Evolutionary conservation across 2,888 invertebrate species (phyloP), one percentile per base, ranked within the genome.

Genomic region (Athalia cordata): DNA sequence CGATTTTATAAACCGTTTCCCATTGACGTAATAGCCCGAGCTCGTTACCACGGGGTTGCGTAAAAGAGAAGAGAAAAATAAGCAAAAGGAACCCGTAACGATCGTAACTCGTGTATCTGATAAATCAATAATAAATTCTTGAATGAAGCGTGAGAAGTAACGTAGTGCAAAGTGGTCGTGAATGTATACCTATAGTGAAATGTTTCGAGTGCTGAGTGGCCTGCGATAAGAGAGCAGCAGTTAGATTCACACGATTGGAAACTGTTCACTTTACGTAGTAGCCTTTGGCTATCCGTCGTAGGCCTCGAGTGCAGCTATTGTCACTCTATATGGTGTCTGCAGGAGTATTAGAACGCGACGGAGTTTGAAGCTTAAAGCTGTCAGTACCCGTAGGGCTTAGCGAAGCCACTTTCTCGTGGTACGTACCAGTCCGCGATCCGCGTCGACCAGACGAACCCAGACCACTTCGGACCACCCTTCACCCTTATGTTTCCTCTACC

Each of bases 391-490:
- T 61, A 62, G 75, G 75, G 75, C 75, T 75, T 75, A 62, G 66
- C 66, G 66, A 66, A 67, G 65, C 45, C 67, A 65, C 66, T 77
- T 67, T 65, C 64, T 52, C 59, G 65, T 8, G 62, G 78, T 78
- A 78, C 78, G 29, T 29, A 29, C 29, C 29, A 29, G 29, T 29
- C 78, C 72, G 78, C 59, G 72, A 11, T 47, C 68, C 61, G 57
- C 57, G 68, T 55, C 68, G 55, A 68, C 68, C 68, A 55, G 29
- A 29, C 29, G 29, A 29, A 29, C 29, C 62, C 62, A 8, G 62
- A 62, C 13, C 8, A 29, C 13, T 15, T 13, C 62, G 62, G 45
- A 72, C 72, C 45, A 9, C 57, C 55, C n/a, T n/a, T n/a, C 70
- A 49, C 50, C 15, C 67, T 67, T 52, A n/a, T 45, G 49, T 55